A percentile compares a stretch with the other conserved stretches of the same genome.
Evolutionary conservation across 2,888 invertebrate species (phyloP).

Genomic region (Busseola fusca): DNA sequence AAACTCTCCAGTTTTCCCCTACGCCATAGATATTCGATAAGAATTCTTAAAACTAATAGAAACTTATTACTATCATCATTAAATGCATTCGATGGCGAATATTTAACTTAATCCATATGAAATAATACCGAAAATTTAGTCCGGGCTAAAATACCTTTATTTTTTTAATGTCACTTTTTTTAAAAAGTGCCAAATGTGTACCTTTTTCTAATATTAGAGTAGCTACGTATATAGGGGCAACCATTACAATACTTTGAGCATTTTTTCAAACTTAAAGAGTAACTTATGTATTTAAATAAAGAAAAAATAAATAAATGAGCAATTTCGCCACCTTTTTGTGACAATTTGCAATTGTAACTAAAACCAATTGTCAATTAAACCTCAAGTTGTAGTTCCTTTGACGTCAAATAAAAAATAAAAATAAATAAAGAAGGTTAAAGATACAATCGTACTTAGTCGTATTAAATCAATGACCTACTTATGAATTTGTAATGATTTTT

Average conservation of each 20-base stretch:
- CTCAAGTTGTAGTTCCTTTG: neutral
- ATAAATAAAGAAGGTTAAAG: constrained; percentile 16
- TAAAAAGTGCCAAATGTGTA: neutral
- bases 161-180: neutral
- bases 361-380: constrained; percentile 2
- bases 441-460: neutral
- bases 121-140: constrained; percentile 20
- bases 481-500: neutral
- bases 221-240: constrained; percentile 52
- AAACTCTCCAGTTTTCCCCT: constrained; percentile 62
- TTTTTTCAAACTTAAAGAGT: constrained; percentile 12
- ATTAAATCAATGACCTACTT: neutral
- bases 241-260: constrained; percentile 53
- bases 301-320: constrained; percentile 18
- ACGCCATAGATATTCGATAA: constrained; percentile 36
- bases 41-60: constrained; percentile 31
- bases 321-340: constrained; percentile 15
- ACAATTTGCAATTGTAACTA: constrained; percentile 1
- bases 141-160: neutral
- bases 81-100: constrained; percentile 57
- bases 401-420: constrained; percentile 15
- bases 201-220: neutral
- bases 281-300: neutral
- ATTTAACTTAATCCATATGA: constrained; percentile 31
- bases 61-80: constrained; percentile 33